A percentile compares a stretch with the other conserved stretches of the same genome.
phyloP scores from a whole-genome alignment of 2,113 vertebrate species.

The Cercocebus atys region DNA sequence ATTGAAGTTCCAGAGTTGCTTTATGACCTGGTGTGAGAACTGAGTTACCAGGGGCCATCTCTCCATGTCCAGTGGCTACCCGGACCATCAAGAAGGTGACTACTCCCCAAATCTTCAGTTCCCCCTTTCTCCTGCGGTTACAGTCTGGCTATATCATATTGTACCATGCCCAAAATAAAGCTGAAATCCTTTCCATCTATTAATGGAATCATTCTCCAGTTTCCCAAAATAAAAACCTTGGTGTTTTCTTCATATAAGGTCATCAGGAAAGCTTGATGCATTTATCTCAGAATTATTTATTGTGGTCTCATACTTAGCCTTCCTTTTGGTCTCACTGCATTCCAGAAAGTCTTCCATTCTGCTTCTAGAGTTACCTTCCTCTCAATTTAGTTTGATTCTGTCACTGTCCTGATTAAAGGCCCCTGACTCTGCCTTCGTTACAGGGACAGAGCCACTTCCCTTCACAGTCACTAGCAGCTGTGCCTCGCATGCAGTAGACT shows the following conservation, averaged over 20 bases:
- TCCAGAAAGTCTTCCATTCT: slow-evolving; percentile 41
- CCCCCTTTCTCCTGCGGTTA: not conserved
- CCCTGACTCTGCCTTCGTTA: not conserved
- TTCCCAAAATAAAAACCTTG: slow-evolving; percentile 30
- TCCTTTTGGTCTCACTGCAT: not conserved
- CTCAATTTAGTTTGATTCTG: slow-evolving; percentile 2
- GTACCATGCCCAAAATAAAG: not conserved
- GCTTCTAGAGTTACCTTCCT: slow-evolving; percentile 42
- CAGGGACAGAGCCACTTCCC: not conserved
- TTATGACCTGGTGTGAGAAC: not conserved
- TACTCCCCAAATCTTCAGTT: not conserved
- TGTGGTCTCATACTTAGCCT: not conserved
- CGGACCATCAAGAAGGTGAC: not conserved
- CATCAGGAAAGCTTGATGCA: slow-evolving; percentile 52
- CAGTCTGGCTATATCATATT: not conserved
- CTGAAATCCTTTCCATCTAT: not conserved
- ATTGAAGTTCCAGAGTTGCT: not conserved
- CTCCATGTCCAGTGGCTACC: not conserved
- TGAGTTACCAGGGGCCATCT: not conserved
- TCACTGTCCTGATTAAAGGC: slow-evolving; percentile 3
- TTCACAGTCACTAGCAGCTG: not conserved
- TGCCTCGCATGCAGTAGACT: not conserved
- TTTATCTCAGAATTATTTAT: slow-evolving; percentile 66
- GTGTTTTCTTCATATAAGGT: not conserved
- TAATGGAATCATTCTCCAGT: not conserved